Conservation (phyloP, 2,113 vertebrate species). For the Fregata magnificens region DNA sequence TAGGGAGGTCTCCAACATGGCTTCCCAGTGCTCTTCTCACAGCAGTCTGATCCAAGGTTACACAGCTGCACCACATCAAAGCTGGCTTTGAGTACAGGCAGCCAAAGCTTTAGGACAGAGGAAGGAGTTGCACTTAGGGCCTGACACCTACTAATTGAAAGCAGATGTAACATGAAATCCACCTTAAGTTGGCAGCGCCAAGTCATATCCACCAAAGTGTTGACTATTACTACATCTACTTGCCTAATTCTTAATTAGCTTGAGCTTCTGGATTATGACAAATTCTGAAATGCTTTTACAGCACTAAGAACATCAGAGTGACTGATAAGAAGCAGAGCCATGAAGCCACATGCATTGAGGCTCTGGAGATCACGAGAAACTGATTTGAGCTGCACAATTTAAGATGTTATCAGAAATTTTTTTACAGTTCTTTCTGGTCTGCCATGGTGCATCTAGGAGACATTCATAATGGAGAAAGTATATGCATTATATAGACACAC, state of each 20-base stretch:
- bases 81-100: background rate
- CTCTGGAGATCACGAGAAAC: background rate
- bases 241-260: background rate
- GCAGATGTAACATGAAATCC: background rate
- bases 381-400: background rate
- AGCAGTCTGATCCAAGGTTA: background rate
- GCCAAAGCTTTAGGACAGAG: background rate
- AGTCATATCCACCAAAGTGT: background rate
- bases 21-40: background rate
- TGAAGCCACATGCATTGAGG: background rate
- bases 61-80: background rate
- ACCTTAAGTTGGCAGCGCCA: background rate
- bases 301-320: background rate
- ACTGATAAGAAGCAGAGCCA: background rate
- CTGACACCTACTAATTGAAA: background rate
- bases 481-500: background rate
- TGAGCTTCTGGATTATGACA: background rate
- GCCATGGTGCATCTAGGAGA: background rate
- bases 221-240: background rate
- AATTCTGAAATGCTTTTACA: background rate
- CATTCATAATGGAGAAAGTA: background rate
- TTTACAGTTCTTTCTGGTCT: background rate
- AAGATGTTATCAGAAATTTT: background rate
- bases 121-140: background rate
- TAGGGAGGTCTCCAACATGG: background rate